Evolutionary conservation across 2,888 invertebrate species (phyloP), one percentile per base, ranked within the genome.

Genomic region (Xanthia togata): DNA sequence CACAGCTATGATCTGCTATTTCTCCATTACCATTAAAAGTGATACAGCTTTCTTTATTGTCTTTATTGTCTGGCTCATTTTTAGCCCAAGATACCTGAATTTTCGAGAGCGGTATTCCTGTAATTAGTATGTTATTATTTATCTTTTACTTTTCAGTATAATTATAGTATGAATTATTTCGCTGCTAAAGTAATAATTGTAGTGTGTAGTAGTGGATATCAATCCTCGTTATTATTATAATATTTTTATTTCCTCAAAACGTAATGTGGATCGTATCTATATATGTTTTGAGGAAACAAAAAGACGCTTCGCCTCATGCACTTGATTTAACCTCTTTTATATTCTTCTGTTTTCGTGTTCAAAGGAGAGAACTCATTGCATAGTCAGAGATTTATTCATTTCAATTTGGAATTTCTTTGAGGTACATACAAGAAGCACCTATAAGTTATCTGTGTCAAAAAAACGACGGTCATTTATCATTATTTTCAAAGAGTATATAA

Each of bases 21-120:
- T 82, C 63, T 55, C 79, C 89, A 76, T 76, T 9, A 47, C 68
- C 44, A 74, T 83, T 76, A 0, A 89, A 78, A 9, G 76, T 73
- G 35, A 89, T 80, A 55, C 89, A 89, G 17, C 74, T 82, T 77
- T 89, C 90, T 0, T 77, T 68, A 44, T 87, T 83, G 0, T 62
- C 50, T 5, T 41, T 64, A 70, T 89, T 89, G 31, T 89, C 69
- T 0, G 88, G 89, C 35, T 89, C 85, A 17, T 79, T 76, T 2
- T 69, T 20, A 1, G 79, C 78, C 89, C 89, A 89, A 1, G 50
- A 23, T 12, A 83, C 23, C 4, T 81, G 53, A 9, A 89, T 60
- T 9, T 76, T 53, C 0, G 64, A 31, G 0, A 89, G 68, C 2
- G 84, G 83, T 23, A 72, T 78, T 9, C 89, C 89, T 89, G 74